Percentiles rank a stretch among this genome's conserved stretches.
Evolutionary conservation across 1,140 invertebrate genomes (phyloP).

Genomic region (Chironomus striatipennis): DNA sequence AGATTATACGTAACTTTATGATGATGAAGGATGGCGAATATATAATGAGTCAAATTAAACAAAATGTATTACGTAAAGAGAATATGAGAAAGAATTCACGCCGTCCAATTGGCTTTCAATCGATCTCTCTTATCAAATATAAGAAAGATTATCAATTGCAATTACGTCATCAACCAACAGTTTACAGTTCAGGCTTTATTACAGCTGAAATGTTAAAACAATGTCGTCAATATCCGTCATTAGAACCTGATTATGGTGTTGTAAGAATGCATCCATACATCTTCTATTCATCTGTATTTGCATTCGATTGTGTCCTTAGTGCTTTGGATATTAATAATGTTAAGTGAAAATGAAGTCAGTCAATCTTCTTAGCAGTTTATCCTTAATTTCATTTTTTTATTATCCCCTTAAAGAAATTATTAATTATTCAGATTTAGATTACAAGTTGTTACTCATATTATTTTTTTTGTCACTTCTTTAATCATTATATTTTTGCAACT

Average conservation of each 20-base stretch:
- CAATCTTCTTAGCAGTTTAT: neutral
- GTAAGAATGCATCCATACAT: conserved; percentile 33
- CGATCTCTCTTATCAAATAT: neutral
- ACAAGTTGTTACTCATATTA: conserved; percentile 23
- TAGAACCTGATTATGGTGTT: conserved; percentile 37
- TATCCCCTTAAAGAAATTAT: neutral
- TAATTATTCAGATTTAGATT: conserved; percentile 28
- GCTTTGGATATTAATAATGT: neutral
- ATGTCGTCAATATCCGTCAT: conserved; percentile 29
- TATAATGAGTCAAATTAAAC: conserved; percentile 38
- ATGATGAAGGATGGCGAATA: conserved; percentile 36
- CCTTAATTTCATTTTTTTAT: neutral
- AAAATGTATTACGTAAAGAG: conserved; percentile 38
- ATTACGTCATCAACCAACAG: neutral
- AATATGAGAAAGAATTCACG: conserved; percentile 37
- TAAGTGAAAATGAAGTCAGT: neutral
- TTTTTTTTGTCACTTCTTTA: neutral
- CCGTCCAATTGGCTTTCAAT: conserved; percentile 11
- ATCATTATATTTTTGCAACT: neutral
- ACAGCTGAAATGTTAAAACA: conserved; percentile 15
- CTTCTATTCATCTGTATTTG: conserved; percentile 38
- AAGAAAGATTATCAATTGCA: conserved; percentile 18
- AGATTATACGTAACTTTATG: conserved; percentile 39
- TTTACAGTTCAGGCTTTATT: neutral
- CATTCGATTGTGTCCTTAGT: conserved; percentile 35